A percentile compares a stretch with the other conserved stretches of the same genome.
These are phyloP conservation scores for Choristoneura fumiferana DNA, from an alignment of 1,140 invertebrate genomes.

Conservation along the genomic window DNA sequence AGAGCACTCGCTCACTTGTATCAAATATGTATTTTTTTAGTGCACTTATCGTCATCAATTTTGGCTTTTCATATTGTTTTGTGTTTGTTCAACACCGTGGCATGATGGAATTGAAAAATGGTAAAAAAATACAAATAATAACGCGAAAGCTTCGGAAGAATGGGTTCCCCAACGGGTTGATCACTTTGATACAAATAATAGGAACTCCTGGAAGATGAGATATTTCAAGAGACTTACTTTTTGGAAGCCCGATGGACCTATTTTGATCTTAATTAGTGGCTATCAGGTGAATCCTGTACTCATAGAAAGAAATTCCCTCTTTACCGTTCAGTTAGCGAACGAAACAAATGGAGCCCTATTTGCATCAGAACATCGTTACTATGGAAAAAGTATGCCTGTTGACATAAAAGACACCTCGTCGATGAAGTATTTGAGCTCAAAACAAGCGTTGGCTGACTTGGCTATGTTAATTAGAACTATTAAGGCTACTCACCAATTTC, in stretches of 20 bases:
- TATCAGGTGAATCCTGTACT: conserved; percentile 22
- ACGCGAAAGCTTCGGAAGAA: conserved; percentile 23
- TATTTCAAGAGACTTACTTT: conserved; percentile 51
- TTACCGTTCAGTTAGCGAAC: conserved; percentile 68
- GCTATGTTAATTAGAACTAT: conserved; percentile 81
- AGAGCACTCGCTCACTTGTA: too few species aligned
- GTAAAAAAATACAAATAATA: too few species aligned
- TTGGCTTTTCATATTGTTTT: too few species aligned
- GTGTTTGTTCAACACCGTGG: too few species aligned
- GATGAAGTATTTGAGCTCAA: conserved; percentile 82
- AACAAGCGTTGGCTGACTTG: conserved; percentile 86
- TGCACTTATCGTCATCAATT: too few species aligned
- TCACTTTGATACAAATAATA: conserved; percentile 52
- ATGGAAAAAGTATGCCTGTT: conserved; percentile 86
- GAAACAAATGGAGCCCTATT: conserved; percentile 53
- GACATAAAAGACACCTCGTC: conserved; percentile 77
- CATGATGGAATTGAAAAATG: too few species aligned
- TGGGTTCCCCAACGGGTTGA: conserved; percentile 60
- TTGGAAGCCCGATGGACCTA: conserved; percentile 76
- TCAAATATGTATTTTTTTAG: too few species aligned
- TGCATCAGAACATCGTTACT: conserved; percentile 87
- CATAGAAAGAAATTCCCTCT: not conserved
- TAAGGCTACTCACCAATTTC: conserved; percentile 55
- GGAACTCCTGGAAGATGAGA: conserved; percentile 54
- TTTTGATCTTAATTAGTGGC: conserved; percentile 70